These are phyloP conservation scores for Phenacoccus solenopsis DNA, from an alignment of 1,140 invertebrate genomes.

Conservation along the genomic window DNA sequence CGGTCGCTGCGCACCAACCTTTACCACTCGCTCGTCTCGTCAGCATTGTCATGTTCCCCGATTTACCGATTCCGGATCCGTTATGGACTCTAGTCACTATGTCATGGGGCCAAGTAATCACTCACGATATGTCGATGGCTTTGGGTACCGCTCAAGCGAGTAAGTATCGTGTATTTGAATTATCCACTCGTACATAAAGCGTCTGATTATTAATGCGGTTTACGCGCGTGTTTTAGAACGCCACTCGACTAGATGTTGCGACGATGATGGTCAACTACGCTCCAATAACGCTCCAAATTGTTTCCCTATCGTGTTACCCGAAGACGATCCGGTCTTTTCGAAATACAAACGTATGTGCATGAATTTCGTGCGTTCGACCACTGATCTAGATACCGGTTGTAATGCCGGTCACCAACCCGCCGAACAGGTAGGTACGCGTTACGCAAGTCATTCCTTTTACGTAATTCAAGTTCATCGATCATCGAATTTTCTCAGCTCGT, in stretches of 20 bases:
- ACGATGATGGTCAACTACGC: constrained; percentile 41
- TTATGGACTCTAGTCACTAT: constrained; percentile 62
- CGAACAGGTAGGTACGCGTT: constrained; percentile 45
- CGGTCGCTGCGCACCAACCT: constrained; percentile 40
- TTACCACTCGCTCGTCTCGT: constrained; percentile 57
- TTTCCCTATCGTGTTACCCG: constrained; percentile 71
- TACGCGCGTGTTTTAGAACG: constrained; percentile 37
- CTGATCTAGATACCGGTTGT: constrained; percentile 53
- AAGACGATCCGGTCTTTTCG: constrained; percentile 65
- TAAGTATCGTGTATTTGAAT: constrained; percentile 16
- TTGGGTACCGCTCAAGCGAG: constrained; percentile 41
- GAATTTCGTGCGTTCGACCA: constrained; percentile 71
- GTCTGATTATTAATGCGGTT: not conserved
- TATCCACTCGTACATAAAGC: not conserved
- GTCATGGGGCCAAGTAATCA: constrained; percentile 78
- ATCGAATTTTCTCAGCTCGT: constrained; percentile 44
- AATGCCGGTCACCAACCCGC: constrained; percentile 42
- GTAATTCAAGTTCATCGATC: not conserved
- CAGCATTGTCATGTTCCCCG: constrained; percentile 53
- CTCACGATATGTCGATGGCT: constrained; percentile 70
- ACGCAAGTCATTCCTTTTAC: not conserved
- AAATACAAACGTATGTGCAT: constrained; percentile 57
- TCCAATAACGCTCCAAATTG: constrained; percentile 42
- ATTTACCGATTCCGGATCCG: constrained; percentile 47
- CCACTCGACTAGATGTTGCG: constrained; percentile 54